Conservation (phyloP, 53 echinoderm and acorn worm species). For the Antedon mediterranea region DNA sequence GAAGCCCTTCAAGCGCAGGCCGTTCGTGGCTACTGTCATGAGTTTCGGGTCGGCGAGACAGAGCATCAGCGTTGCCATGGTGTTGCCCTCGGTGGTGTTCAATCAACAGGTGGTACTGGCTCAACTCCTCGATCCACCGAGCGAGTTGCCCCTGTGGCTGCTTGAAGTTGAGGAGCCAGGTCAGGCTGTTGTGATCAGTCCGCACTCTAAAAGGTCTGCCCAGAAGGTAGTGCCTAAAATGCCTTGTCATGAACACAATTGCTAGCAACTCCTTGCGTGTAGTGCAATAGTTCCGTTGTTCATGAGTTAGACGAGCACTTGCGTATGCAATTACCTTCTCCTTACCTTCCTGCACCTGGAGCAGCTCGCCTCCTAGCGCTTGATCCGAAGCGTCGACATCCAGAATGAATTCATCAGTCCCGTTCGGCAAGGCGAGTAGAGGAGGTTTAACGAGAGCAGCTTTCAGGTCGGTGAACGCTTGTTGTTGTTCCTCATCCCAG, state of each 20-base stretch:
- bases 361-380: slow-evolving; percentile 25
- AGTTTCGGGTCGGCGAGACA: neutral
- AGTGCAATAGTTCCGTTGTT: slow-evolving; percentile 11
- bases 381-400: slow-evolving; percentile 25
- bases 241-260: neutral
- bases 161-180: too few relatives aligned
- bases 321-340: too few relatives aligned
- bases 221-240: slow-evolving; percentile 3
- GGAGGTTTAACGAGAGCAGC: slow-evolving; percentile 11
- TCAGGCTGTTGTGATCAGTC: too few relatives aligned
- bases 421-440: slow-evolving; percentile 21
- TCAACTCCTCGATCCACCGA: slow-evolving; percentile 10
- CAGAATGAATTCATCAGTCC: slow-evolving; percentile 16
- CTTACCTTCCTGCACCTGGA: slow-evolving; percentile 15
- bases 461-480: slow-evolving; percentile 22
- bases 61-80: slow-evolving; percentile 12
- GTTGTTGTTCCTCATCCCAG: slow-evolving; percentile 20
- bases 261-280: too few relatives aligned
- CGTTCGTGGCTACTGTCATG: neutral
- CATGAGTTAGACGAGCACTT: slow-evolving; percentile 4
- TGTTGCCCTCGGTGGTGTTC: slow-evolving; percentile 6
- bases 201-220: neutral
- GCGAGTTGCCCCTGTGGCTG: slow-evolving; percentile 7
- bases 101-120: slow-evolving; percentile 10
- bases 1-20: too few relatives aligned